phyloP scores from a whole-genome alignment of 2,888 invertebrate species.

The Blastobasis lacticolella region DNA sequence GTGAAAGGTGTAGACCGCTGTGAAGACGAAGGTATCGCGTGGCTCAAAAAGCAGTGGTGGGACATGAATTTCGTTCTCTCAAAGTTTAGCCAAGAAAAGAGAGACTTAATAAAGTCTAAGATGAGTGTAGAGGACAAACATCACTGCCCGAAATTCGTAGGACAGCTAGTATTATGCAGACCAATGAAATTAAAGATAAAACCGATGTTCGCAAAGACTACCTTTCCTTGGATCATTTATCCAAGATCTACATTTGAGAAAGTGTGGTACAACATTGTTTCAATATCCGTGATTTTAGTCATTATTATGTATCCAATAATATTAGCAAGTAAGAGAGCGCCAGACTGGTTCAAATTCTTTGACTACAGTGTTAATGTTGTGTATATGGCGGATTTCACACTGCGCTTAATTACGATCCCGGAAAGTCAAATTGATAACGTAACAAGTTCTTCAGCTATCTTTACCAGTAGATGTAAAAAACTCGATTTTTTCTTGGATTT shows the following conservation, averaged over 20 bases:
- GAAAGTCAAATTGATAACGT: slow-evolving; percentile 25
- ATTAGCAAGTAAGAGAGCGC: slow-evolving; percentile 21
- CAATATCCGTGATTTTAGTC: slow-evolving; percentile 34
- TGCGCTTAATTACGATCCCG: slow-evolving; percentile 43
- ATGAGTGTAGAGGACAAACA: slow-evolving; percentile 35
- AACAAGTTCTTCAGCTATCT: slow-evolving; percentile 28
- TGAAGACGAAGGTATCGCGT: slow-evolving; percentile 7
- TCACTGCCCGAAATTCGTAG: slow-evolving; percentile 59
- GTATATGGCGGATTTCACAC: slow-evolving; percentile 38
- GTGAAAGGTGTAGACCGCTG: slow-evolving; percentile 2
- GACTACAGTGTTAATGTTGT: slow-evolving; percentile 38
- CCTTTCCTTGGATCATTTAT: slow-evolving; percentile 52
- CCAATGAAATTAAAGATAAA: slow-evolving; percentile 36
- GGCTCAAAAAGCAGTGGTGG: slow-evolving; percentile 7
- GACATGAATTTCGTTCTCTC: too few relatives aligned
- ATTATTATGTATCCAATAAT: slow-evolving; percentile 41
- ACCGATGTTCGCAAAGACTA: slow-evolving; percentile 41
- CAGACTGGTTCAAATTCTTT: slow-evolving; percentile 36
- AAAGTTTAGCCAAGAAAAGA: neutral
- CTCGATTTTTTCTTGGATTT: slow-evolving; percentile 40
- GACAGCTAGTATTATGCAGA: slow-evolving; percentile 49
- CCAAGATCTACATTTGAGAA: slow-evolving; percentile 35
- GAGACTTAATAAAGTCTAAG: slow-evolving; percentile 7
- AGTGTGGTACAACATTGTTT: slow-evolving; percentile 41
- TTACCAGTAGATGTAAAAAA: slow-evolving; percentile 46